Conservation (phyloP, 2,888 invertebrate genomes). For the Callinectes sapidus region DNA sequence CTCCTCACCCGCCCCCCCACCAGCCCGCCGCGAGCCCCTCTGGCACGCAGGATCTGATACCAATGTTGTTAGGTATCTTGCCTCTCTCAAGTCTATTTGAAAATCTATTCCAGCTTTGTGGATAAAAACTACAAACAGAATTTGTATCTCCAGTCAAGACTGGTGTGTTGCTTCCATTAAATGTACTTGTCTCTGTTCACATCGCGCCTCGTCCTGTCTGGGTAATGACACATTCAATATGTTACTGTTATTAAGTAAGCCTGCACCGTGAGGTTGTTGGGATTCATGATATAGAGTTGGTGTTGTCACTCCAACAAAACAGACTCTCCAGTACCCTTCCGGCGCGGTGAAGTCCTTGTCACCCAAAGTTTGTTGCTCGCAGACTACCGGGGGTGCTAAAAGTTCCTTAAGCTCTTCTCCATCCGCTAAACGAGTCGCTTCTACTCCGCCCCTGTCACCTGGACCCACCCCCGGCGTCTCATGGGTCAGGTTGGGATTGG, state of each 20-base stretch:
- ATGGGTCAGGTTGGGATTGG: conserved; percentile 40
- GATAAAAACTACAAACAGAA: background rate
- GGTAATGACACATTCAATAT: background rate
- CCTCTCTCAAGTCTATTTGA: background rate
- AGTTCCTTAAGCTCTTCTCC: background rate
- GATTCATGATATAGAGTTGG: background rate
- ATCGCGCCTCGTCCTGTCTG: background rate
- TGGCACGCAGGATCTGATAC: background rate
- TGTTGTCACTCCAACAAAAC: background rate
- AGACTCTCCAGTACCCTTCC: background rate
- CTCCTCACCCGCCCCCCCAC: background rate
- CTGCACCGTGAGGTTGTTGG: background rate
- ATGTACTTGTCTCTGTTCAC: background rate
- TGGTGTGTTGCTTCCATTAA: background rate
- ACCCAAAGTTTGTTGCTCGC: background rate
- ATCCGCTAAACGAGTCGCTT: background rate
- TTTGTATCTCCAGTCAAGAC: background rate
- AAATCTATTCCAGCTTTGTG: background rate
- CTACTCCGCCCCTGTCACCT: background rate
- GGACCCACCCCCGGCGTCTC: background rate
- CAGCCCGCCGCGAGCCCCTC: background rate
- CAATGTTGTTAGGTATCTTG: background rate
- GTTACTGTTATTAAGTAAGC: background rate
- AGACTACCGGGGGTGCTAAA: background rate
- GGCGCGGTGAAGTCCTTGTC: background rate